Evolutionary conservation across 2,888 invertebrate species (phyloP).

Genomic region (Drosophila parthenogenetica): DNA sequence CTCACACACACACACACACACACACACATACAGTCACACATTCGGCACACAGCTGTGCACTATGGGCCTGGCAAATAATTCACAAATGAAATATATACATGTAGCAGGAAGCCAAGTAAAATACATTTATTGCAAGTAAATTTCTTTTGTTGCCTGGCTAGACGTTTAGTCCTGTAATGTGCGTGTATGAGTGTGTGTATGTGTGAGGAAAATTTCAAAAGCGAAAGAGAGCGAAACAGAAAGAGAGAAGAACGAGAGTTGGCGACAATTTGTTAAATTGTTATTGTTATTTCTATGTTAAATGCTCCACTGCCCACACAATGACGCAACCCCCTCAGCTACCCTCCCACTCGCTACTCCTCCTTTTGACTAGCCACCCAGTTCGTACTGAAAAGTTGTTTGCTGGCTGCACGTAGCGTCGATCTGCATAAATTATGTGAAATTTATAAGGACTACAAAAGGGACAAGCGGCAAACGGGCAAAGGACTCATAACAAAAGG

Average conservation of each 20-base stretch:
- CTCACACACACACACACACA: constrained; percentile 44
- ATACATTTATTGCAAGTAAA: constrained; percentile 71
- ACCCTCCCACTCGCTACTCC: not conserved
- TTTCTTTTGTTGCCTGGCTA: constrained; percentile 75
- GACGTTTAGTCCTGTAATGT: constrained; percentile 57
- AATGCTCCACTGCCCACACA: constrained; percentile 76
- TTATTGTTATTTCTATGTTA: constrained; percentile 81
- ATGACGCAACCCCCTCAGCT: constrained; percentile 36
- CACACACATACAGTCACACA: constrained; percentile 27
- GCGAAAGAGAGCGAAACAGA: constrained; percentile 21
- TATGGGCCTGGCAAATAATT: constrained; percentile 70
- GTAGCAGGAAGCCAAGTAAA: constrained; percentile 71
- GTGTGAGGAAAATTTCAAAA: not conserved
- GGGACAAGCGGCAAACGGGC: constrained; percentile 28
- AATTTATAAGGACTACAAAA: constrained; percentile 75
- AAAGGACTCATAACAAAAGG: constrained; percentile 21
- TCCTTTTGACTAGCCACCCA: constrained; percentile 1
- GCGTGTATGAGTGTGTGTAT: constrained; percentile 20
- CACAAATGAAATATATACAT: constrained; percentile 57
- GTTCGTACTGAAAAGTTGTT: constrained; percentile 39
- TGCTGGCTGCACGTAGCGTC: constrained; percentile 75
- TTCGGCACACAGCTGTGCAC: constrained; percentile 41
- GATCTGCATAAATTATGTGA: constrained; percentile 79
- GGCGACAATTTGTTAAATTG: constrained; percentile 81
- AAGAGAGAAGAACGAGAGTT: constrained; percentile 32